These are phyloP conservation scores for Mus caroli DNA, from an alignment of 2,797 vertebrate genomes.

Conservation along the genomic window DNA sequence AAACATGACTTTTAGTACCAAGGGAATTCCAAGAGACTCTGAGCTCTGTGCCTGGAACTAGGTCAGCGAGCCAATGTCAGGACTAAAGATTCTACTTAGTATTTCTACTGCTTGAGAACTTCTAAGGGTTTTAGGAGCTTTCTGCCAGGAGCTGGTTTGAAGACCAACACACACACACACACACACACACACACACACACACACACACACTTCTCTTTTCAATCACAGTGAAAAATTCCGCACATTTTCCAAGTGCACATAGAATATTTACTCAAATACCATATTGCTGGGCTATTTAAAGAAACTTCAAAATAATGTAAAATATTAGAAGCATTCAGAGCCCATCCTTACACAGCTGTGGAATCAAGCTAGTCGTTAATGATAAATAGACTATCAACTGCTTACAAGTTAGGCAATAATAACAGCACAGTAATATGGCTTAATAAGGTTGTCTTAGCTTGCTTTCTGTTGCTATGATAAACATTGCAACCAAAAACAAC, in stretches of 20 bases:
- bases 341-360: not conserved
- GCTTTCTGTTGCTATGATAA: not conserved
- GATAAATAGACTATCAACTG: not conserved
- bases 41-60: not conserved
- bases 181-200: not conserved
- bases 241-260: not conserved
- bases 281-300: not conserved
- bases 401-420: not conserved
- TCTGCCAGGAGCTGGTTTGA: not conserved
- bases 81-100: not conserved
- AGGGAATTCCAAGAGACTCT: not conserved
- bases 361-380: not conserved
- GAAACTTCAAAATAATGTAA: not conserved
- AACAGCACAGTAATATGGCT: not conserved
- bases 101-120: not conserved
- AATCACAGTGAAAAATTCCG: not conserved
- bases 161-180: not conserved
- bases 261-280: conserved; percentile 8
- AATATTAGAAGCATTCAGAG: not conserved
- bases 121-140: not conserved
- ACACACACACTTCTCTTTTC: not conserved
- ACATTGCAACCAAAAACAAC: not conserved
- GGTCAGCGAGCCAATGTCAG: not conserved
- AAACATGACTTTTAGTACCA: not conserved
- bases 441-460: not conserved